Conservation (phyloP, 2,888 invertebrate species). For the Noctua janthe region DNA sequence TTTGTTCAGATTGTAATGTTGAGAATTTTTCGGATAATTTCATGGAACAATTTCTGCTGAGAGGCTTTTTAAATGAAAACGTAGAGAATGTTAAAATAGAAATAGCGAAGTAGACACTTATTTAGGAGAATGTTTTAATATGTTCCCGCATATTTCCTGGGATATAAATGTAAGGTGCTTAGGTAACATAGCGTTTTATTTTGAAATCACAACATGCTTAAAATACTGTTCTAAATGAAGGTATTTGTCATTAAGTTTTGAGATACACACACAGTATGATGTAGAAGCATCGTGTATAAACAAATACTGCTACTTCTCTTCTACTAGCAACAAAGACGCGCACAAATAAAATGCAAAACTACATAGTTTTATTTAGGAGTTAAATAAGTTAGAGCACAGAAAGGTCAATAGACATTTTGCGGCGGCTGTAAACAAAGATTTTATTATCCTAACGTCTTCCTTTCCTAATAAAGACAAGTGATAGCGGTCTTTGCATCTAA, state of each 20-base stretch:
- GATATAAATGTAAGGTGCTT: constrained; percentile 35
- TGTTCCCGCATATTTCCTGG: constrained; percentile 40
- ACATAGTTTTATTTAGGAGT: neutral
- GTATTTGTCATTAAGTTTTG: constrained; percentile 2
- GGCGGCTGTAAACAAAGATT: constrained; percentile 34
- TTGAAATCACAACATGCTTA: constrained; percentile 24
- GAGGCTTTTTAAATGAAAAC: constrained; percentile 42
- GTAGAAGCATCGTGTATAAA: neutral
- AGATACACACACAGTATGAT: neutral
- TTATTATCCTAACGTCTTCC: constrained; percentile 38
- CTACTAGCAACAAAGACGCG: neutral
- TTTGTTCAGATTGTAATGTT: constrained; percentile 43
- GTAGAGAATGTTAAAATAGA: constrained; percentile 48
- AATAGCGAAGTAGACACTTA: constrained; percentile 47
- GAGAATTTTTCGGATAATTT: constrained; percentile 56
- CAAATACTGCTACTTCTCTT: neutral
- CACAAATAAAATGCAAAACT: neutral
- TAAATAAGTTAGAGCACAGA: constrained; percentile 26
- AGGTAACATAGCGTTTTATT: constrained; percentile 16
- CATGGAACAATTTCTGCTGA: constrained; percentile 36
- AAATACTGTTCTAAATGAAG: constrained; percentile 8
- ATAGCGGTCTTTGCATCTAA: constrained; percentile 48
- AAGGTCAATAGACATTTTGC: constrained; percentile 32
- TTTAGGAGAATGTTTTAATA: constrained; percentile 54
- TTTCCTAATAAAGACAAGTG: constrained; percentile 49